Percentiles rank a stretch among this genome's conserved stretches.
Conservation (phyloP, 2,113 vertebrate species). For the Chiloscyllium plagiosum region DNA sequence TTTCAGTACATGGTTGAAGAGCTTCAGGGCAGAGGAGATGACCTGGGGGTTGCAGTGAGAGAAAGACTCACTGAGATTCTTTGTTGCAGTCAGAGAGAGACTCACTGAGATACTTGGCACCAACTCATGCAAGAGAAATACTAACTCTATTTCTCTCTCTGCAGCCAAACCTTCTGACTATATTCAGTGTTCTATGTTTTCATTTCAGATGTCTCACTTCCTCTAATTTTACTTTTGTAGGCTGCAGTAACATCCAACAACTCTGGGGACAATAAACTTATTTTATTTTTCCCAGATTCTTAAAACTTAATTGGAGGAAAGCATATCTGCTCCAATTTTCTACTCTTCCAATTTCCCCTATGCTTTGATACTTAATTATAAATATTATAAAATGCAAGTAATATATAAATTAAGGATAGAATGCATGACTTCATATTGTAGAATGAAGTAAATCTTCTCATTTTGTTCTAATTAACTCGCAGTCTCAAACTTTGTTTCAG, state of each 20-base stretch:
- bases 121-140: no score
- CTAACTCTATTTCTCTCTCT: no score
- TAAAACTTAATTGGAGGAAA: neutral
- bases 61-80: no score
- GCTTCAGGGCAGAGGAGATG: no score
- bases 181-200: no score
- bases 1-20: no score
- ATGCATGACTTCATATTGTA: neutral
- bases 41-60: no score
- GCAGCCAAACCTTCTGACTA: no score
- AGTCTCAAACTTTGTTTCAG: neutral
- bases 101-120: no score
- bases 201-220: no score
- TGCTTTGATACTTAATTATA: neutral
- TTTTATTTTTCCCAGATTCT: neutral
- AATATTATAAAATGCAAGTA: neutral
- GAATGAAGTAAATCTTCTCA: neutral
- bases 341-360: neutral
- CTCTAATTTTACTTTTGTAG: neutral
- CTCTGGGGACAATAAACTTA: neutral
- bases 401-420: neutral
- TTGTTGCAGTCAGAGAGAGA: no score
- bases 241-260: neutral
- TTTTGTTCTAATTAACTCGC: neutral
- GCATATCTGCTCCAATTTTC: neutral